Base-by-base conservation (phyloP, 2,888 invertebrate species). In the Salticus scenicus region DNA sequence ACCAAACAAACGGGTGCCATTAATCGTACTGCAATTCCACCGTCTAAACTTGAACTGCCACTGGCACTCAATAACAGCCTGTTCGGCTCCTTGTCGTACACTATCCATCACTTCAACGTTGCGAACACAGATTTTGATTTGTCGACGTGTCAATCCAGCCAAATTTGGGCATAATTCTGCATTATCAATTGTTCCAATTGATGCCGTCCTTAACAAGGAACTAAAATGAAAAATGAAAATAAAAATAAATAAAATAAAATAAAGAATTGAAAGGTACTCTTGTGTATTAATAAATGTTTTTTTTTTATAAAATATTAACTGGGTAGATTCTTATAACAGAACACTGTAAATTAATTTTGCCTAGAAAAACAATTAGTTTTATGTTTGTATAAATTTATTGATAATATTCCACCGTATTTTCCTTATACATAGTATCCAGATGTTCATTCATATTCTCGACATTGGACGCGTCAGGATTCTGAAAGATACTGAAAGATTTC, bases 11-110 rank as follows among this genome's bases (percentile, higher is more conserved):
- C 79, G 67, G 0, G 81, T 75, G n/a, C 86, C 87, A n/a, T 87
- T 87, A 0, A 89, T 33, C 1, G 87, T 78, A 70, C 90, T 90
- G 87, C 92, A 92, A 88, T 92, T 92, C 92, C 92, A 92, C 2
- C 91, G 84, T 17, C 92, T 88, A 83, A 91, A 90, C 81, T 90
- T 89, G 89, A 93, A 92, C 89, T 92, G 92, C 72, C 89, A 91
- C 88, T 92, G 92, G 84, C 93, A 93, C 87, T 93, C 92, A n/a
- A 90, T 89, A 82, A 92, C 91, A 37, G 92, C 92, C 73, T 90
- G 89, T 63, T 90, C 89, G 0, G 92, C 92, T 0, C 92, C 93
- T n/a, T 89, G 84, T 30, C 90, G 89, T 0, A 92, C 92, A 80
- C 91, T 91, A 71, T 91, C 89, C 91, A 92, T 92, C 81, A 91